These are phyloP conservation scores for Paratilapia polleni DNA, from an alignment of 2,113 vertebrate species.

Conservation along the genomic window DNA sequence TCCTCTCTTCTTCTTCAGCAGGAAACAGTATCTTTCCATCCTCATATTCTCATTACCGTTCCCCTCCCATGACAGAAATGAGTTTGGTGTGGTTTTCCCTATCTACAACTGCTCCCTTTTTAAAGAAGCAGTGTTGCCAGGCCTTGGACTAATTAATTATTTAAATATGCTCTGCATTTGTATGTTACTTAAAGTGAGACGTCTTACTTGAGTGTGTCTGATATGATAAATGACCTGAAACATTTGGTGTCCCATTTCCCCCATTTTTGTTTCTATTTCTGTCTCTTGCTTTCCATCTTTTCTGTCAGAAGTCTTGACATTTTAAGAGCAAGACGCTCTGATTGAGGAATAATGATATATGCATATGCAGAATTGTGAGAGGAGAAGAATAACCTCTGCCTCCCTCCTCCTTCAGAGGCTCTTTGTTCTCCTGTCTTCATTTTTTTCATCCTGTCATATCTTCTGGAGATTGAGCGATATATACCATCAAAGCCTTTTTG, in stretches of 20 bases:
- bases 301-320: conserved; percentile 69
- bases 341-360: conserved; percentile 72
- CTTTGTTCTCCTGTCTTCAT: conserved; percentile 64
- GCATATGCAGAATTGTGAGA: conserved; percentile 66
- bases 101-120: background rate
- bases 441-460: conserved; percentile 71
- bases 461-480: conserved; percentile 69
- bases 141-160: conserved; percentile 21
- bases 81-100: background rate
- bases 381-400: conserved; percentile 59
- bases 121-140: background rate
- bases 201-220: conserved; percentile 23
- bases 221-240: conserved; percentile 56
- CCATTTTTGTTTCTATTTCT: conserved; percentile 44
- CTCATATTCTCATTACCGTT: background rate
- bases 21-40: background rate
- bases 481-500: conserved; percentile 72
- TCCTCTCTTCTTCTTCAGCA: background rate
- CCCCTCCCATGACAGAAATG: conserved; percentile 2
- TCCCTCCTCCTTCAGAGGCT: conserved; percentile 37
- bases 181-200: conserved; percentile 23
- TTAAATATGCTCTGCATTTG: conserved; percentile 27
- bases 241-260: conserved; percentile 41
- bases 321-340: conserved; percentile 60
- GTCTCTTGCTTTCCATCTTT: conserved; percentile 5